Evolutionary conservation across 1,140 invertebrate species (phyloP).

Genomic region (Colletes gigas): DNA sequence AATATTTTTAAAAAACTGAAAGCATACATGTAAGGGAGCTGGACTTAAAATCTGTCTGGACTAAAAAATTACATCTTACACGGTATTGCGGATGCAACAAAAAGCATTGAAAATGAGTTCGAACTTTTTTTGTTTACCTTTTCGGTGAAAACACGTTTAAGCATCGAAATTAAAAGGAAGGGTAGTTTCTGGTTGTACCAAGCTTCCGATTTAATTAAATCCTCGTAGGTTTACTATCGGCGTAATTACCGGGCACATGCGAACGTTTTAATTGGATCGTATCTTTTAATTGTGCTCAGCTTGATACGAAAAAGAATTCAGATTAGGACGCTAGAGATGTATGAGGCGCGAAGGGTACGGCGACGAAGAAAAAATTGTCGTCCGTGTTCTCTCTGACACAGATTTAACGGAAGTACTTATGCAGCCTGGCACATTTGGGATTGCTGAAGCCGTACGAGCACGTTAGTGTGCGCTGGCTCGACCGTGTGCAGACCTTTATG

Average conservation of each 20-base stretch:
- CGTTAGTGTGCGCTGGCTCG: neutral
- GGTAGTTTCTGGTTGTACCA: neutral
- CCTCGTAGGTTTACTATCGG: no score
- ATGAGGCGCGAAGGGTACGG: neutral
- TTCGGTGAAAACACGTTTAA: no score
- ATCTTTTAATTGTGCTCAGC: slow-evolving; percentile 32
- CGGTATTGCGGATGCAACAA: no score
- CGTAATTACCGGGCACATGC: neutral
- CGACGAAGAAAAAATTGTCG: slow-evolving; percentile 24
- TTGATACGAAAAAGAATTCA: slow-evolving; percentile 17
- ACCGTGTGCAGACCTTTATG: slow-evolving; percentile 42
- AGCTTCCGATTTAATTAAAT: slow-evolving; percentile 35
- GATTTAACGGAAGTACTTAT: slow-evolving; percentile 52
- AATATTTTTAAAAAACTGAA: no score
- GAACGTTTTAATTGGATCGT: slow-evolving; percentile 41
- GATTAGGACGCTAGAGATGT: neutral
- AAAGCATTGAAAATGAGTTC: neutral
- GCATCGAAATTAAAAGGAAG: neutral
- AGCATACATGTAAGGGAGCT: no score
- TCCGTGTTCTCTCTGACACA: slow-evolving; percentile 42
- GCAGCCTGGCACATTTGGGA: slow-evolving; percentile 34
- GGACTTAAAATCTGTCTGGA: no score
- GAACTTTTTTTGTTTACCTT: no score
- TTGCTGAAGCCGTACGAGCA: slow-evolving; percentile 22
- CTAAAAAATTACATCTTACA: neutral